Base-by-base conservation (phyloP, 2,888 invertebrate genomes). In the Andrena bucephala region DNA sequence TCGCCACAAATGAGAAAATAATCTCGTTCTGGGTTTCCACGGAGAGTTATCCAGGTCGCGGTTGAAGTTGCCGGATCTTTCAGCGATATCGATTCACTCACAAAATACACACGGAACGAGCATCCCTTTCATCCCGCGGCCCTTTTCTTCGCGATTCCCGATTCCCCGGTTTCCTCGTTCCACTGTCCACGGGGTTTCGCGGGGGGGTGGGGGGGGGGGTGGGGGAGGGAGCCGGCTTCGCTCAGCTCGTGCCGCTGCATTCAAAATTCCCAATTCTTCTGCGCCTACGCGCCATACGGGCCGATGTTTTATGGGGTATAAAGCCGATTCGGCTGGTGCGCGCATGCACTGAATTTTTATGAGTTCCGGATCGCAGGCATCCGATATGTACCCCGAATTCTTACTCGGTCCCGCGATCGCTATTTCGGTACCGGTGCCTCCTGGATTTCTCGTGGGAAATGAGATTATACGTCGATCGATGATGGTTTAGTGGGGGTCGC, bases 21-120 rank as follows among this genome's bases (percentile, higher is more conserved):
- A 82, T 75, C 82, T 76, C 76, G 82, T 82, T 75, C 67, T 50
- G 57, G 66, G 50, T 29, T 68, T 81, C 65, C 66, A 77, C 74
- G 16, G 42, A 72, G 85, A 78, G 84, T 85, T 85, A 80, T 81
- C 71, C 71, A 29, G 78, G 65, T 66, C 60, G 68, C 62, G 83
- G 67, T 86, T 87, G 84, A 89, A 90, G 89, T 87, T 88, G 72
- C 80, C 86, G 85, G 89, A 90, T 91, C 89, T 91, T 92, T 90
- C 84, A 91, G 84, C 78, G 86, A 69, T 90, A 91, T 91, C 89
- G 89, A 91, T 90, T 87, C 81, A 67, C 70, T 72, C 57, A 57
- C 74, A 33, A 72, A 59, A 72, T 66, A 68, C 69, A 52, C 69
- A 52, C 52, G n/a, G 20, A 10, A 29, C 33, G 31, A 48, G 59